Base-by-base conservation (phyloP, 2,888 invertebrate genomes). In the Monopis laevigella region DNA sequence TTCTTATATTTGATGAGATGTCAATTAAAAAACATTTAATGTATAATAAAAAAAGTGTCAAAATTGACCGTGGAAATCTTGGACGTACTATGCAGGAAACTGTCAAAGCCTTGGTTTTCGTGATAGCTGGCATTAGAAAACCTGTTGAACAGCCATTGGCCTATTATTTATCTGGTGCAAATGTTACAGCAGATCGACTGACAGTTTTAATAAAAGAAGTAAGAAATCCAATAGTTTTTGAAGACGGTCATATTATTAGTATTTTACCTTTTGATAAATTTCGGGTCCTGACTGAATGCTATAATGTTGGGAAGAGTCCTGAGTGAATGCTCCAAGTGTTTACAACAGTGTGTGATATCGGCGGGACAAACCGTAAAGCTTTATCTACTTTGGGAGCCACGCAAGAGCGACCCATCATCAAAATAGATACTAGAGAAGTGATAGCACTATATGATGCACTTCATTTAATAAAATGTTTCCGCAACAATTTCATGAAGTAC, bases 391-490 rank as follows among this genome's bases (percentile, higher is more conserved):
- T 43, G 34, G 43, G 43, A 8, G 39, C 35, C 32, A 34, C 43
- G 2, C 13, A 2, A 11, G 30, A 34, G 2, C 21, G 28, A 13
- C 43, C 39, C 11, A 7, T n/a, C 29, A 10, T 32, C 39, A 18
- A 40, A 36, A 8, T 28, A 16, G 30, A 14, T 19, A 13, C n/a
- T n/a, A 39, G n/a, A 3, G 42, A 43, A 28, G 17, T 47, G 19
- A 41, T 47, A 12, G 13, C 47, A n/a, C 34, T 47, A 3, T 43
- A 43, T 8, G 45, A 47, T 34, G 41, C 45, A 17, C 47, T 44
- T 12, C 44, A 45, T 30, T 16, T 47, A 3, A 14, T 47, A 11
- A 47, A 45, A 32, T 45, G 47, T 35, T 42, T 41, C 7, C 16
- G 47, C 19, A 46, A 47, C 42, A 8, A 40, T 1, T 34, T 47